phyloP scores from a whole-genome alignment of 2,888 invertebrate genomes.

The Bembecia ichneumoniformis region DNA sequence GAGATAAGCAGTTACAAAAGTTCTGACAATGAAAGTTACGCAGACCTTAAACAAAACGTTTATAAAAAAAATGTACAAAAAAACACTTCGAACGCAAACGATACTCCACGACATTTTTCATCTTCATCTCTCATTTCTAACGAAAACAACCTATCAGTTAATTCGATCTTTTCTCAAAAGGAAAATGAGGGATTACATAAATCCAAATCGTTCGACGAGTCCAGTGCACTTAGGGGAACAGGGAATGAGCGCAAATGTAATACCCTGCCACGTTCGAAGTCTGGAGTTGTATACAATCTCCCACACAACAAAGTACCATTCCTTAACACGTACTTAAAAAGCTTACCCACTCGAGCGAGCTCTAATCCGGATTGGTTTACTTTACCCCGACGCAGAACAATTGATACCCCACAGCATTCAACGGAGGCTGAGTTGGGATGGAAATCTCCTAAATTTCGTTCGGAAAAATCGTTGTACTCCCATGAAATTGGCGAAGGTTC shows the following conservation, averaged over 20 bases:
- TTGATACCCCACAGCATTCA: conserved; percentile 24
- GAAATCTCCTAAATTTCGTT: conserved; percentile 30
- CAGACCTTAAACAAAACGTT: conserved; percentile 29
- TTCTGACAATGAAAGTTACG: conserved; percentile 62
- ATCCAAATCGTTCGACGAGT: conserved; percentile 56
- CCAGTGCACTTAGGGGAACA: conserved; percentile 24
- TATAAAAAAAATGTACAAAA: conserved; percentile 18
- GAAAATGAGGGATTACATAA: conserved; percentile 37
- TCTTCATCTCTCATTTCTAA: conserved; percentile 32
- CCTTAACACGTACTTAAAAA: conserved; percentile 66
- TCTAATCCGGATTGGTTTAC: conserved; percentile 60
- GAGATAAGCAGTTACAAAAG: conserved; percentile 68
- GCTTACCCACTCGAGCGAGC: conserved; percentile 52
- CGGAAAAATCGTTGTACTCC: conserved; percentile 24
- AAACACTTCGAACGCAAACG: conserved; percentile 19
- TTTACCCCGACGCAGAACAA: conserved; percentile 40
- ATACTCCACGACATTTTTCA: conserved; percentile 21
- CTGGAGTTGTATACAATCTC: conserved; percentile 45
- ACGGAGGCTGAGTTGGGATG: conserved; percentile 16
- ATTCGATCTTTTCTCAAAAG: conserved; percentile 26
- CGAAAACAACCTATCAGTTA: conserved; percentile 26
- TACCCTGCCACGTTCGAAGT: conserved; percentile 48
- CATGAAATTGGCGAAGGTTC: conserved; percentile 36
- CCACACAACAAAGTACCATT: conserved; percentile 64
- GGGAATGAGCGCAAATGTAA: conserved; percentile 19